Base-by-base conservation (phyloP, 2,113 vertebrate genomes). In the Cebidichthys violaceus region DNA sequence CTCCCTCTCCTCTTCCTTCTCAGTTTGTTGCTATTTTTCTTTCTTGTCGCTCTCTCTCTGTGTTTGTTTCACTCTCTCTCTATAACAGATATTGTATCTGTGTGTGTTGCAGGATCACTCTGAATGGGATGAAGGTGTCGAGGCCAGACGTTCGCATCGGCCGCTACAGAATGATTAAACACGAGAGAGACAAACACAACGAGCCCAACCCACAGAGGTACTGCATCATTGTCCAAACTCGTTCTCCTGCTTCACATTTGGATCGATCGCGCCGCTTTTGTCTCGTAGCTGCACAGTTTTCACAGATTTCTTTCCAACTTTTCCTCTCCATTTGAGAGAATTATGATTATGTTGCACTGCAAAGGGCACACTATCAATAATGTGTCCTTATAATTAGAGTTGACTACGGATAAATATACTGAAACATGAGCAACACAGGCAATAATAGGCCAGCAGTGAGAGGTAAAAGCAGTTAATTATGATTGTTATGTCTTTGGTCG, bases 131-230 rank as follows among this genome's bases (percentile, higher is more conserved):
- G 98, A 99, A 99, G 95, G 98, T 99, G 93, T 98, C 98, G 4
- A 96, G 98, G 86, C 98, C 98, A 11, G 98, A 99, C 85, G 96
- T 97, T 90, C 97, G 97, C 90, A 99, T 99, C 39, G 98, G 98
- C 79, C 96, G 98, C 92, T 99, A 99, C 94, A 97, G 98, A 94
- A 99, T 99, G 98, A 99, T 99, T 95, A 99, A 99, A 95, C 98
- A 99, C 9, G 98, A 99, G 88, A 95, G 98, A 13, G 98, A 99
- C 96, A 98, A 98, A 95, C 98, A 99, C 96, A 99, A 99, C 6
- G 98, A 99, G 90, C 97, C 98, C 92, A 99, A 99, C 95, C 98
- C 98, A 14, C 98, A 99, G 94, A 98, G 98, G 98, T 99, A 92
- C 80, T 90, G 79, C 76, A 86, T 89, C 88, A 92, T 35, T 90